phyloP scores from a whole-genome alignment of 1,140 invertebrate species.

The Whitmania pigra region DNA sequence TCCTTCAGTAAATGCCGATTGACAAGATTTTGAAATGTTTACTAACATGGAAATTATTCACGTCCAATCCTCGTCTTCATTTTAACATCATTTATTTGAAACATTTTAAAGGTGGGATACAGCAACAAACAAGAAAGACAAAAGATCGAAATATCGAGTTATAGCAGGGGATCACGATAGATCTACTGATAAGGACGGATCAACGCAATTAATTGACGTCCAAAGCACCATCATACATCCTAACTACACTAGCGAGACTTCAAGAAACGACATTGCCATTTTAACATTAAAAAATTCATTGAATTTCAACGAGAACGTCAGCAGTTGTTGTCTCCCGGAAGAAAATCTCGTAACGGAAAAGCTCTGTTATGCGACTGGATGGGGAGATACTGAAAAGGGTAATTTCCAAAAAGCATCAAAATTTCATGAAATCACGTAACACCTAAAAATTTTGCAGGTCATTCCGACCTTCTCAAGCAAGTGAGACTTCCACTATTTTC shows the following conservation, averaged over 20 bases:
- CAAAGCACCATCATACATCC: not conserved
- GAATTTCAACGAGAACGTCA: conserved; percentile 45
- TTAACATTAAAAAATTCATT: conserved; percentile 43
- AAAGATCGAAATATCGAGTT: not conserved
- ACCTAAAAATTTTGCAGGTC: not conserved
- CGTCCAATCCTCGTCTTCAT: not conserved
- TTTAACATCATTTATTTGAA: conserved; percentile 4
- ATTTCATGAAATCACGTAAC: not conserved
- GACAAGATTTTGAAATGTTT: not conserved
- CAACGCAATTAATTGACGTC: not conserved
- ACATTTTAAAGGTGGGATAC: conserved; percentile 1
- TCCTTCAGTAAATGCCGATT: no score
- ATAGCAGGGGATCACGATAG: conserved; percentile 6
- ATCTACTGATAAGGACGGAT: not conserved
- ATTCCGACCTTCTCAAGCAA: not conserved
- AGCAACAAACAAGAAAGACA: not conserved
- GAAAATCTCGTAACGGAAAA: not conserved
- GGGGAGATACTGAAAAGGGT: conserved; percentile 16
- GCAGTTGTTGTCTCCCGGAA: conserved; percentile 52
- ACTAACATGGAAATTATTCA: not conserved
- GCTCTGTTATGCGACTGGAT: conserved; percentile 20
- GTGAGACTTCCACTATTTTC: not conserved
- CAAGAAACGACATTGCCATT: conserved; percentile 52
- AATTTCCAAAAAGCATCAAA: not conserved
- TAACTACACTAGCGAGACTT: conserved; percentile 20